Base-by-base conservation (phyloP, 2,888 invertebrate species). In the Drosophila anceps region DNA sequence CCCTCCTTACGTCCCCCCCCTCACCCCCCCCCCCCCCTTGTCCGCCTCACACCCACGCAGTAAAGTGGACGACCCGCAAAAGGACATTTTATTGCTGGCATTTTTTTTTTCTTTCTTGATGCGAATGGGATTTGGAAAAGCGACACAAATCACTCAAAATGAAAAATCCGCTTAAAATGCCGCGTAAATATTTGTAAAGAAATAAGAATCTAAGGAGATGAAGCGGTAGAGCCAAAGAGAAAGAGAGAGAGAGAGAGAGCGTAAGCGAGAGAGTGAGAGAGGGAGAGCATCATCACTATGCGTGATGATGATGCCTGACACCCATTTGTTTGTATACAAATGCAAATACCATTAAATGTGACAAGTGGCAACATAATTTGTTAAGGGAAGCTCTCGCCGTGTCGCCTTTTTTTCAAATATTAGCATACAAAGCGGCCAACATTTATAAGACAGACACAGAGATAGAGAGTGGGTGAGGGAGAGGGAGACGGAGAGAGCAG, bases 361-460 rank as follows among this genome's bases (percentile, higher is more conserved):
- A 86, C 89, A 91, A 90, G 84, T 90, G 86, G 87, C 85, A 91
- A 88, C 88, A 91, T 91, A 90, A 91, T 91, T 91, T 91, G 89
- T 89, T 80, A 82, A 73, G 69, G 82, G 82, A 78, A 69, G 68
- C 68, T 61, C 66, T 24, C 57, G 53, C 55, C 55, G 62, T 46
- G 48, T 75, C 61, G 63, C 63, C 64, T 35, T 60, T 66, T 61
- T 50, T 65, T 8, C 60, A 63, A 78, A 80, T 84, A 90, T 91
- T 91, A 91, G 87, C 91, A 91, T 91, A 88, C 77, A 85, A 91
- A 90, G 88, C 84, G 68, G 80, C 79, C 69, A 76, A 81, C 81
- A 80, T 78, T 76, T 64, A 59, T 71, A 76, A 68, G 69, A 43
- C 59, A 37, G 57, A 20, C 31, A 53, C 20, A 24, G 54, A 8